phyloP scores from a whole-genome alignment of 2,888 invertebrate genomes.

The Chrysotoxum bicinctum region DNA sequence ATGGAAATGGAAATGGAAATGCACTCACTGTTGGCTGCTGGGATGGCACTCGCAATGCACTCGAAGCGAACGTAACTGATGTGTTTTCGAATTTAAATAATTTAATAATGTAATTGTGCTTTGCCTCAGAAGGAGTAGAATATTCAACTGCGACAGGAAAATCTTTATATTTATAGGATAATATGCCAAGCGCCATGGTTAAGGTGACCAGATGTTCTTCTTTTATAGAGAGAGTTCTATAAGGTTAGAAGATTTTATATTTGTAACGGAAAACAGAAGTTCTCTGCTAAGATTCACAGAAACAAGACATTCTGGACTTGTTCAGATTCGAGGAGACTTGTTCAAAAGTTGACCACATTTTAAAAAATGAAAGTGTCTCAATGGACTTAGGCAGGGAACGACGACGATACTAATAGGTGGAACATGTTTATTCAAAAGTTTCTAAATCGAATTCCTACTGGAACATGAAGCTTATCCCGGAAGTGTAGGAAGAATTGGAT shows the following conservation, averaged over 20 bases:
- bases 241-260: not conserved
- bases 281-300: too few relatives aligned
- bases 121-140: slow-evolving; percentile 1
- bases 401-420: too few relatives aligned
- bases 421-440: too few relatives aligned
- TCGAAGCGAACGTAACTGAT: slow-evolving; percentile 40
- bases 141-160: not conserved
- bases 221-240: not conserved
- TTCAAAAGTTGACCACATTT: too few relatives aligned
- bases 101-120: slow-evolving; percentile 43
- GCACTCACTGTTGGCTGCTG: not conserved
- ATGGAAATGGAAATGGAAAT: slow-evolving; percentile 49
- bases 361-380: too few relatives aligned
- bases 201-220: not conserved
- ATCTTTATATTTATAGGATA: not conserved
- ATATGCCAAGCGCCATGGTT: not conserved
- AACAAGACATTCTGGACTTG: too few relatives aligned
- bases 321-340: too few relatives aligned
- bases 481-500: too few relatives aligned
- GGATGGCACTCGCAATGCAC: not conserved
- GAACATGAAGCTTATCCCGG: too few relatives aligned
- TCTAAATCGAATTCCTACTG: too few relatives aligned
- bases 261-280: too few relatives aligned
- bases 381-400: too few relatives aligned
- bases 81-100: slow-evolving; percentile 55